Conservation (phyloP, 2,113 vertebrate species). For the Mesoclemmys tuberculata region DNA sequence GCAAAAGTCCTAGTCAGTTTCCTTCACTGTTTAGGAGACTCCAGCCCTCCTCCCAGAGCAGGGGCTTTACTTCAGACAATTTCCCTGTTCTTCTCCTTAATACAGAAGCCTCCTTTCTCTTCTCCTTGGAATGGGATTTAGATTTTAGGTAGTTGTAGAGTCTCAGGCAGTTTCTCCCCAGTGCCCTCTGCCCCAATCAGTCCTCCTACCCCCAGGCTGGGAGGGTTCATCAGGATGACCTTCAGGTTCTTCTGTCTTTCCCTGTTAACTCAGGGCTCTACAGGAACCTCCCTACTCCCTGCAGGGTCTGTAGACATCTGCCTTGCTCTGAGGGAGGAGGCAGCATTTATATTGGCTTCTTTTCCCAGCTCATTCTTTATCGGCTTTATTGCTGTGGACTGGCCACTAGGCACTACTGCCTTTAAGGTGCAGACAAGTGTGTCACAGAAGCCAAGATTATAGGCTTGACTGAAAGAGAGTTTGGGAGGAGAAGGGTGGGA, state of each 20-base stretch:
- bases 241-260: background rate
- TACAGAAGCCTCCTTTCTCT: background rate
- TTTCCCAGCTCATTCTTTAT: background rate
- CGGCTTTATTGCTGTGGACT: too few relatives aligned
- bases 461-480: background rate
- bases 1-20: background rate
- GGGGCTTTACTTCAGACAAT: background rate
- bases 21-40: background rate
- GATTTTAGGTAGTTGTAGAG: background rate
- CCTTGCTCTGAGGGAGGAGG: background rate
- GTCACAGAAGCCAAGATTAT: background rate
- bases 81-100: background rate
- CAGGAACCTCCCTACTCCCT: background rate
- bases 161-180: background rate
- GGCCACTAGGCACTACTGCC: background rate
- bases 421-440: background rate
- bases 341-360: background rate
- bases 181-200: background rate
- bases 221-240: background rate
- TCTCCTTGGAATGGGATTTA: background rate
- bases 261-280: background rate
- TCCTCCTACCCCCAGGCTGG: background rate
- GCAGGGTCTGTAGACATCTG: background rate
- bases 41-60: background rate
- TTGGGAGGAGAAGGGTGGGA: background rate